Evolutionary conservation across 2,888 invertebrate species (phyloP), one percentile per base, ranked within the genome.

Genomic region (Eristalis tenax): DNA sequence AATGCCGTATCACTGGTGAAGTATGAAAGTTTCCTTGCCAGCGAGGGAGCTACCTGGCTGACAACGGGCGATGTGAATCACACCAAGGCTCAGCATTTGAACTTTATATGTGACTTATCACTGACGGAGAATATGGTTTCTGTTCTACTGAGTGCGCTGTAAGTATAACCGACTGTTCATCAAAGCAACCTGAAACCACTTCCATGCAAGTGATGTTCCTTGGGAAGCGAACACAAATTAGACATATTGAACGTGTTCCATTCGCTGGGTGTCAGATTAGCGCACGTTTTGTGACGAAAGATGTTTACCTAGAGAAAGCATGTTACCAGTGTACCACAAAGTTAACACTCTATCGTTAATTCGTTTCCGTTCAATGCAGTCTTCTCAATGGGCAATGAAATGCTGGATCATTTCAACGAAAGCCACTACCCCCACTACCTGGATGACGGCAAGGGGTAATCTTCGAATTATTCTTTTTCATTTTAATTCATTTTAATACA

Each of bases 71-170:
- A 91, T 82, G 90, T 93, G 68, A 92, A 93, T 84, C 90, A 91
- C 84, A 91, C 91, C 81, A 93, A 92, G 89, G 90, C 91, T 89
- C 91, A 91, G 86, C 92, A 93, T 89, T 90, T 93, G 89, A 91
- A 92, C 88, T 92, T 92, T 88, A 92, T 93, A 89, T 92, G 92
- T 83, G 92, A 92, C 80, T 90, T 92, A 77, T 91, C 92, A 85
- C 90, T 93, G 89, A 91, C 92, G 66, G 93, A 93, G 89, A 92
- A 92, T 89, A 92, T 93, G 92, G 91, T 92, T 90, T 91, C 92
- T 89, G 92, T 93, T 78, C 91, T 93, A 78, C 91, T 92, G 81
- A 92, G 92, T 90, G 91, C 93, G 86, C 91, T 93, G 92, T 93
- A 90, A 91, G 92, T 90, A 73, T 63, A 5, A 38, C 38, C 4